These are phyloP conservation scores for Carassius carassius DNA, from an alignment of 2,113 vertebrate genomes.

Conservation along the genomic window DNA sequence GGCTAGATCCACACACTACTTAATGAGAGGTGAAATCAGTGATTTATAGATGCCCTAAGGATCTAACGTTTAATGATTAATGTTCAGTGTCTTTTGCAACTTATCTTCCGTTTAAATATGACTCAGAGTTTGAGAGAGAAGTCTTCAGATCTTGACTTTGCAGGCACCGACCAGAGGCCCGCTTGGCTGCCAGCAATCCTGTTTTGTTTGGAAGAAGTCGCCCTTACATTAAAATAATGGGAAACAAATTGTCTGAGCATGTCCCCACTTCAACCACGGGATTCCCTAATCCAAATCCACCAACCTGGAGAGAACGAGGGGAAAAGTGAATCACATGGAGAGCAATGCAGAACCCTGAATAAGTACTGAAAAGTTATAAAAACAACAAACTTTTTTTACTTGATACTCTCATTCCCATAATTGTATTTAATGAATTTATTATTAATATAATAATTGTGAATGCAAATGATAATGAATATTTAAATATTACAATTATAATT, in stretches of 20 bases:
- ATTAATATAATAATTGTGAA: not conserved
- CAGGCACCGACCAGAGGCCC: conserved; percentile 41
- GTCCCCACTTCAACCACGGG: conserved; percentile 56
- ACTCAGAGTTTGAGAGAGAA: not conserved
- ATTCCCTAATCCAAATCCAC: conserved; percentile 60
- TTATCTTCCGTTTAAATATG: conserved; percentile 35
- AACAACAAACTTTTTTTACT: too few species aligned
- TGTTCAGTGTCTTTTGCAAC: conserved; percentile 13
- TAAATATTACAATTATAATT: too few species aligned
- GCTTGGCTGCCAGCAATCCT: conserved; percentile 57
- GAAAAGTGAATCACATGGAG: conserved; percentile 23
- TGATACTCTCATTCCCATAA: too few species aligned
- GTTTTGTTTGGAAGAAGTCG: conserved; percentile 68
- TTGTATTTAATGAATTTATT: too few species aligned
- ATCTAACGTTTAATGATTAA: conserved; percentile 49
- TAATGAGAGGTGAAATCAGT: conserved; percentile 18
- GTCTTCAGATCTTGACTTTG: conserved; percentile 49
- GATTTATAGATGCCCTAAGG: conserved; percentile 44
- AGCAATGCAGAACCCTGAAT: not conserved
- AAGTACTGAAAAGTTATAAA: too few species aligned
- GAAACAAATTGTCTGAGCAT: conserved; percentile 71
- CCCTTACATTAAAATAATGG: conserved; percentile 66
- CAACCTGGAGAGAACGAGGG: not conserved
- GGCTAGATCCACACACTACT: not conserved
- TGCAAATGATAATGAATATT: not conserved